Conservation (phyloP, 2,797 vertebrate species). For the Acanthis flammea region DNA sequence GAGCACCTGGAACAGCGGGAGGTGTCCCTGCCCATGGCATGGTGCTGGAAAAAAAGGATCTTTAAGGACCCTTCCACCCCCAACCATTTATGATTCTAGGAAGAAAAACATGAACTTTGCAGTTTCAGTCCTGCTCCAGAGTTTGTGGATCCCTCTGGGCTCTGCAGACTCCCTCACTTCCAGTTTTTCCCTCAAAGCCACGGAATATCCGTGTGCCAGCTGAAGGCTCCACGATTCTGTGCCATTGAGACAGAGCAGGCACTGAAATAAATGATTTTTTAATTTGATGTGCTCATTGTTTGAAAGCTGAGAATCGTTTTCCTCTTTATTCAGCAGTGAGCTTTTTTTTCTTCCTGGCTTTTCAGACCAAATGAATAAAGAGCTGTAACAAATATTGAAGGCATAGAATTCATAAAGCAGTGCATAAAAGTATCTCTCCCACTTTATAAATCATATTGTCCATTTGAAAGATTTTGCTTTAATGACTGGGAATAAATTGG, state of each 20-base stretch:
- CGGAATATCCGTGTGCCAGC: background rate
- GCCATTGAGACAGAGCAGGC: background rate
- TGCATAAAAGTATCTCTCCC: background rate
- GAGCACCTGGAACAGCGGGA: background rate
- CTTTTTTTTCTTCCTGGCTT: background rate
- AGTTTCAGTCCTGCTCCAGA: background rate
- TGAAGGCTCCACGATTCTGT: background rate
- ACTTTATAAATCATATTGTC: constrained; percentile 25
- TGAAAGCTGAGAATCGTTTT: constrained; percentile 12
- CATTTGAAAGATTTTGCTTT: background rate
- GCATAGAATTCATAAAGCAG: constrained; percentile 10
- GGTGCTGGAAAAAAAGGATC: background rate
- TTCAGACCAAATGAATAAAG: constrained; percentile 15
- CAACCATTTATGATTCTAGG: background rate
- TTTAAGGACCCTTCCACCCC: background rate
- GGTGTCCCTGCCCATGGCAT: background rate
- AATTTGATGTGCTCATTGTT: constrained; percentile 34
- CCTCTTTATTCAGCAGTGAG: background rate
- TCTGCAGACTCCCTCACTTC: background rate
- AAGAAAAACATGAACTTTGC: background rate
- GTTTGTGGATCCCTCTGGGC: background rate
- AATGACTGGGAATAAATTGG: constrained; percentile 35
- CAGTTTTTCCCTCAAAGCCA: background rate
- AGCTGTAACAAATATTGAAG: constrained; percentile 25
- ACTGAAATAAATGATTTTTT: constrained; percentile 40